A percentile compares a stretch with the other conserved stretches of the same genome.
phyloP scores from a whole-genome alignment of 1,140 invertebrate species.

The Anadara kagoshimensis region DNA sequence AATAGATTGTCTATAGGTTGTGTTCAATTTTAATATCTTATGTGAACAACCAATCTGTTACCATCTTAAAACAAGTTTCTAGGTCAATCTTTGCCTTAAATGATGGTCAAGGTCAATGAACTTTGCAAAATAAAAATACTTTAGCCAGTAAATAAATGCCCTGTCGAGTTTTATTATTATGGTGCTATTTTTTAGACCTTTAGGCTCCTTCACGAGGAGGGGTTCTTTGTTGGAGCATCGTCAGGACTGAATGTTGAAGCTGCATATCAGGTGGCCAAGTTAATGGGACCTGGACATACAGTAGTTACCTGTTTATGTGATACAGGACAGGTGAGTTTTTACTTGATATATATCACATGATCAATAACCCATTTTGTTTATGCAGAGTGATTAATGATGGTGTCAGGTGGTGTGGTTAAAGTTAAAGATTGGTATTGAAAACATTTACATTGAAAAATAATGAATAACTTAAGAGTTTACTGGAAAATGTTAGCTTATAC shows the following conservation, averaged over 20 bases:
- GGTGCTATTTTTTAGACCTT: conserved; percentile 57
- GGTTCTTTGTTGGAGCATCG: conserved; percentile 73
- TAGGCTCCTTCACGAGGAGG: conserved; percentile 71
- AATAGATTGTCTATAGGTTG: no score
- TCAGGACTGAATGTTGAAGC: conserved; percentile 72
- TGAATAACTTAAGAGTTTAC: no score
- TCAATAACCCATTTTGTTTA: background rate
- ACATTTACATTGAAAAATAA: background rate
- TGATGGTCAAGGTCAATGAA: no score
- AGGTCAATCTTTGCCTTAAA: no score
- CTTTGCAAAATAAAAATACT: no score
- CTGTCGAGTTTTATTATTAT: no score
- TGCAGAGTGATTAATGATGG: background rate
- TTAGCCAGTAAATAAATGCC: no score
- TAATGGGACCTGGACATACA: conserved; percentile 71
- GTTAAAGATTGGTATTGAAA: background rate
- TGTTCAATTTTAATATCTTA: no score
- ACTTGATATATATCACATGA: background rate
- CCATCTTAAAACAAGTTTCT: no score
- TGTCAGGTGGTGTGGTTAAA: background rate
- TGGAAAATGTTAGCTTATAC: no score
- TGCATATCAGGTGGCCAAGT: conserved; percentile 66
- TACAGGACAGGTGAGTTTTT: conserved; percentile 65
- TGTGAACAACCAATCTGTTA: no score
- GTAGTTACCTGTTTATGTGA: conserved; percentile 74